Conservation (phyloP, 2,888 invertebrate genomes). For the Laspeyria flexula region DNA sequence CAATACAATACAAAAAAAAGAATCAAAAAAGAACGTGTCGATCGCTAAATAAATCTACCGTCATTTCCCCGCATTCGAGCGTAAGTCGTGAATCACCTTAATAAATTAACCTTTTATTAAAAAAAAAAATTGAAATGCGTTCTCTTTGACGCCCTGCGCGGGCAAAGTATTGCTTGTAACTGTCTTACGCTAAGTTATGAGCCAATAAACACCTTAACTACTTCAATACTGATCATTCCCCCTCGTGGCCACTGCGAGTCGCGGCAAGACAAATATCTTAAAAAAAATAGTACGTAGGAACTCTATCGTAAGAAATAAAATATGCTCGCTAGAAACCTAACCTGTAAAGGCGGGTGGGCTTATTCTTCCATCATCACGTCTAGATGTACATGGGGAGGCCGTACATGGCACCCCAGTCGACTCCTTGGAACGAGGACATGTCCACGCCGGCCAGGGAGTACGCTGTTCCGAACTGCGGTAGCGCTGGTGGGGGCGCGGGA, state of each 20-base stretch:
- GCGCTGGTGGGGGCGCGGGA: slow-evolving; percentile 86
- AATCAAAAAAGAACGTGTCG: background rate
- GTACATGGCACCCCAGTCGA: slow-evolving; percentile 96
- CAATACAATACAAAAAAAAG: slow-evolving; percentile 21
- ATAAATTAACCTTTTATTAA: slow-evolving; percentile 47
- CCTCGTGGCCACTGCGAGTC: slow-evolving; percentile 54
- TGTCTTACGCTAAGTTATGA: slow-evolving; percentile 64
- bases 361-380: slow-evolving; percentile 44
- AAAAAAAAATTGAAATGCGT: slow-evolving; percentile 75
- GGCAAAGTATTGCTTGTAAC: slow-evolving; percentile 63
- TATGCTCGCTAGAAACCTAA: slow-evolving; percentile 52
- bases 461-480: slow-evolving; percentile 89
- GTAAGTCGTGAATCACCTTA: slow-evolving; percentile 42
- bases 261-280: slow-evolving; percentile 62
- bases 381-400: slow-evolving; percentile 97
- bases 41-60: slow-evolving; percentile 28
- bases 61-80: slow-evolving; percentile 30
- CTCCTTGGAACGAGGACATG: slow-evolving; percentile 96
- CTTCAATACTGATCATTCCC: slow-evolving; percentile 63
- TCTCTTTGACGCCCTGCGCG: slow-evolving; percentile 73
- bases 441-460: slow-evolving; percentile 95
- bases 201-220: slow-evolving; percentile 61
- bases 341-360: slow-evolving; percentile 60
- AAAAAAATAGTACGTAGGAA: slow-evolving; percentile 64
- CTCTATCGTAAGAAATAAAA: slow-evolving; percentile 55